Percentiles rank a stretch among this genome's conserved stretches.
phyloP scores from a whole-genome alignment of 2,113 vertebrate genomes.

The Paracanthobrama guichenoti region DNA sequence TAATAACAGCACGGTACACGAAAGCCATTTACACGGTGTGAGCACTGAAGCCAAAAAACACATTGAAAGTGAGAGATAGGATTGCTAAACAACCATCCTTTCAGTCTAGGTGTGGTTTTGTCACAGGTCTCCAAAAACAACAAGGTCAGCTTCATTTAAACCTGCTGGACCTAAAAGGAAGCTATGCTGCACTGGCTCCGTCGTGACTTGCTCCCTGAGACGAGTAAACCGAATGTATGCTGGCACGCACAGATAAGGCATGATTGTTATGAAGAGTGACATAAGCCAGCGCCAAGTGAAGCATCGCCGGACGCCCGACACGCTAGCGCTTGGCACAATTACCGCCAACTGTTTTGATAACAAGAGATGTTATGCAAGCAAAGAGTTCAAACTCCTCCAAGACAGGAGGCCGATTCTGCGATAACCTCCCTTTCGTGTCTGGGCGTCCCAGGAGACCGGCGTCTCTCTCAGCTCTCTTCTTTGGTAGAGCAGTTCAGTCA shows the following conservation, averaged over 20 bases:
- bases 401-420: conserved; percentile 28
- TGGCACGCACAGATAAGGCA: conserved; percentile 25
- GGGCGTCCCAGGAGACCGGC: neutral
- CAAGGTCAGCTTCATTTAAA: conserved; percentile 9
- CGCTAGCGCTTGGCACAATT: conserved; percentile 27
- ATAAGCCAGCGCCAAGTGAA: conserved; percentile 21
- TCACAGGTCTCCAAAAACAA: neutral
- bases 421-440: conserved; percentile 33
- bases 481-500: conserved; percentile 3
- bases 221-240: conserved; percentile 15
- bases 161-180: neutral
- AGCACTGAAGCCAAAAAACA: neutral
- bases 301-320: neutral
- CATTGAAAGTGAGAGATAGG: neutral
- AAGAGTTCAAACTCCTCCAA: conserved; percentile 22
- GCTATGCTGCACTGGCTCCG: neutral
- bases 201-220: conserved; percentile 12
- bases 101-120: neutral
- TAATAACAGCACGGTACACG: neutral
- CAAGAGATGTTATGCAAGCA: neutral
- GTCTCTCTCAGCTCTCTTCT: neutral
- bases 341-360: conserved; percentile 21
- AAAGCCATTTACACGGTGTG: neutral
- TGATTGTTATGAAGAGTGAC: conserved; percentile 32
- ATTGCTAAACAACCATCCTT: neutral